Conservation (phyloP, 2,113 vertebrate species). For the Melanerpes aurifrons region DNA sequence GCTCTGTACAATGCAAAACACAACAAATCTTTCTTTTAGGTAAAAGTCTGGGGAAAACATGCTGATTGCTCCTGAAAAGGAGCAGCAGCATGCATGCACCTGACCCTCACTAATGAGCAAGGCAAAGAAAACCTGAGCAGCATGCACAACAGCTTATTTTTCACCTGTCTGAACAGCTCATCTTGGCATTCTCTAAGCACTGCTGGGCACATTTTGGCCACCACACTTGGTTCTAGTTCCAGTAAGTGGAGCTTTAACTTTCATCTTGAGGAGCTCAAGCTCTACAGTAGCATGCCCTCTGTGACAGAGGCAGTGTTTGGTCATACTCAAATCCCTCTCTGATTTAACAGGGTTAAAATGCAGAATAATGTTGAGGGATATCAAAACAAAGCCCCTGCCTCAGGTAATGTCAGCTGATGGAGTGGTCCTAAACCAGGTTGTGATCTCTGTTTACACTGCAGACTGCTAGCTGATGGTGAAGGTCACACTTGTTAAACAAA, state of each 20-base stretch:
- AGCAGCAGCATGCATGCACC: background rate
- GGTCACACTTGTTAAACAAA: background rate
- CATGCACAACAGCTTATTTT: background rate
- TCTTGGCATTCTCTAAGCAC: background rate
- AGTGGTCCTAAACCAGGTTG: background rate
- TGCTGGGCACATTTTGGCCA: background rate
- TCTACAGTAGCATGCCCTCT: fast-evolving
- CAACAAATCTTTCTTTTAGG: background rate
- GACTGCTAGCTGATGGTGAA: background rate
- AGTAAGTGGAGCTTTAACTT: background rate
- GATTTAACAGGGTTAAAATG: background rate
- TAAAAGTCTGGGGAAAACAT: background rate
- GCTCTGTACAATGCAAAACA: background rate
- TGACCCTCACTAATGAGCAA: background rate
- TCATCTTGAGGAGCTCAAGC: background rate
- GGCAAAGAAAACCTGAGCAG: background rate
- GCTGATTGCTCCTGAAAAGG: background rate
- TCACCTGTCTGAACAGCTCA: background rate
- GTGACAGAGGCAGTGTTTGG: background rate
- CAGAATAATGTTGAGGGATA: background rate
- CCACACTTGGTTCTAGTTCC: background rate
- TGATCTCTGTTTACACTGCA: background rate
- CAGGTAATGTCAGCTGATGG: background rate
- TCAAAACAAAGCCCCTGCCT: background rate
- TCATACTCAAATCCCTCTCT: background rate